phyloP scores from a whole-genome alignment of 2,888 invertebrate genomes.

The Rhagonycha fulva region DNA sequence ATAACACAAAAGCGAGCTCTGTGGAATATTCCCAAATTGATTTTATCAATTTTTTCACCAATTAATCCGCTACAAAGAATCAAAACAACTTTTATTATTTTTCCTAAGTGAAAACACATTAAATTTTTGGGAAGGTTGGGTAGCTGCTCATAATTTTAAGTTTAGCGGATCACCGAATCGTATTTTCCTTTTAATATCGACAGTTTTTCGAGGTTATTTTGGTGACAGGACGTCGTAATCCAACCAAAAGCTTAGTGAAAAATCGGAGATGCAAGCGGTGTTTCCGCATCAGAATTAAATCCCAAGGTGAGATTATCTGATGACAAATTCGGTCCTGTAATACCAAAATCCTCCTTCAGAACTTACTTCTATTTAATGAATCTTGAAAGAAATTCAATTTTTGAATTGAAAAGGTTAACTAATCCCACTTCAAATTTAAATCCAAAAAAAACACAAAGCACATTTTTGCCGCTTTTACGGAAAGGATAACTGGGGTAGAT shows the following conservation, averaged over 20 bases:
- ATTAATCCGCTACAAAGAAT: neutral
- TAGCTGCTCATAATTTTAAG: neutral
- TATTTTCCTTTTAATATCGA: neutral
- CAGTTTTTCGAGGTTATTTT: neutral
- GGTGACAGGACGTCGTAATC: neutral
- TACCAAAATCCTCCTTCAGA: neutral
- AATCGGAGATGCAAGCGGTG: neutral
- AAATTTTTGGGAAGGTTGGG: neutral
- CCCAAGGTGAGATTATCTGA: neutral
- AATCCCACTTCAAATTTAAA: neutral
- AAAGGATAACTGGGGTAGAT: neutral
- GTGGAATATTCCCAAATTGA: neutral
- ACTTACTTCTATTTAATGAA: neutral
- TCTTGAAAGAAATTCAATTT: neutral
- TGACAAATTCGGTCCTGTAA: neutral
- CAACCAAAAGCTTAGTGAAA: neutral
- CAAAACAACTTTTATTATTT: neutral
- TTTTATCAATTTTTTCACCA: neutral
- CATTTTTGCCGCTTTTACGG: neutral
- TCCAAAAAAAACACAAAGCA: neutral
- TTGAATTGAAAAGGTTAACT: neutral
- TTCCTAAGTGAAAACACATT: neutral
- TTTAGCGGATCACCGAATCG: neutral
- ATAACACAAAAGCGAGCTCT: neutral
- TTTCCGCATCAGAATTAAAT: neutral